A percentile compares a stretch with the other conserved stretches of the same genome.
phyloP scores from a whole-genome alignment of 2,113 vertebrate genomes.

The Cichladusa arquata region DNA sequence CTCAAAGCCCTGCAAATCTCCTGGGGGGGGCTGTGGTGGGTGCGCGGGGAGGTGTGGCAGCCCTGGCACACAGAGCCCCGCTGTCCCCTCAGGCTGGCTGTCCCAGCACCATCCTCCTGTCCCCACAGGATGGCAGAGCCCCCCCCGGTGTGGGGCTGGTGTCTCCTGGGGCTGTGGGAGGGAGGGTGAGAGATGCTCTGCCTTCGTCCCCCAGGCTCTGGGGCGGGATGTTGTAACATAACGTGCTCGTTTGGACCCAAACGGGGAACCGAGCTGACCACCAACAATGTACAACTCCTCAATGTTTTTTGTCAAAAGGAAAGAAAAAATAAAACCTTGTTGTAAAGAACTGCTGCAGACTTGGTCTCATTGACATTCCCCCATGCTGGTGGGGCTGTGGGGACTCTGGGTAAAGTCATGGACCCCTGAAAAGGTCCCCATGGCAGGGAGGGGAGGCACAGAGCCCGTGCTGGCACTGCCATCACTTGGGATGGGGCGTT shows the following conservation, averaged over 20 bases:
- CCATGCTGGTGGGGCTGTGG: rapidly evolving
- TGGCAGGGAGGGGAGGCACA: not conserved
- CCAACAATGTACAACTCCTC: conserved; percentile 54
- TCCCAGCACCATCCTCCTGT: not conserved
- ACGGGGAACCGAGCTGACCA: conserved; percentile 18
- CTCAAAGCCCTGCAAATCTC: not conserved
- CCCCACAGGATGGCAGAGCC: not conserved
- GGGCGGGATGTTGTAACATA: conserved; percentile 61
- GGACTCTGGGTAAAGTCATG: rapidly evolving
- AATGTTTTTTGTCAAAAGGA: conserved; percentile 70
- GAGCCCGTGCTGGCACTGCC: not conserved
- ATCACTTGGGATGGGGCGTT: rapidly evolving
- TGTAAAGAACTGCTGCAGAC: conserved; percentile 59
- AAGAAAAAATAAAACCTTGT: conserved; percentile 77
- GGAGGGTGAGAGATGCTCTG: not conserved
- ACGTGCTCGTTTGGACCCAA: conserved; percentile 65
- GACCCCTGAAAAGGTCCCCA: not conserved
- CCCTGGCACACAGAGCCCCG: rapidly evolving
- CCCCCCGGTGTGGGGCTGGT: not conserved
- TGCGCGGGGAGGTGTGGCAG: not conserved
- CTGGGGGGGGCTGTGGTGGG: not conserved
- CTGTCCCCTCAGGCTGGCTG: not conserved
- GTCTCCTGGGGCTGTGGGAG: not conserved
- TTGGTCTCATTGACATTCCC: rapidly evolving
- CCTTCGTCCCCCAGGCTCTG: conserved; percentile 4